phyloP scores from a whole-genome alignment of 1,140 invertebrate genomes.

The Meloidogyne exigua region DNA sequence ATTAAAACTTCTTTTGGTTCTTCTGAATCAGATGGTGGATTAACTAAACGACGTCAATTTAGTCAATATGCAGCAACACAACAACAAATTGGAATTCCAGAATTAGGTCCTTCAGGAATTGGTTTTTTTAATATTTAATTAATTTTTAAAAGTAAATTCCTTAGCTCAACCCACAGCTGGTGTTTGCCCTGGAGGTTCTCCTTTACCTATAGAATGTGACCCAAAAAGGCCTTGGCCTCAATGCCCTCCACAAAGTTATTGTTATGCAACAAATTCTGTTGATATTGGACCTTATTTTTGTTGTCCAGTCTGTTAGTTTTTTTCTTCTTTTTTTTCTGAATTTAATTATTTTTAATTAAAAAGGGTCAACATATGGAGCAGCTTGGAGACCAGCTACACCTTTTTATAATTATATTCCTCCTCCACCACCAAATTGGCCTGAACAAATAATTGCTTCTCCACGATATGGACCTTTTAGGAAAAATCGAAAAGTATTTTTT shows the following conservation, averaged over 20 bases:
- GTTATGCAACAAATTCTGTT: slow-evolving; percentile 63
- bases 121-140: not conserved
- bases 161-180: slow-evolving; percentile 15
- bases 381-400: slow-evolving; percentile 62
- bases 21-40: not conserved
- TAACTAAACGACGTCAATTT: slow-evolving; percentile 17
- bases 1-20: not conserved
- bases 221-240: slow-evolving; percentile 63
- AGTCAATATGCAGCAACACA: slow-evolving; percentile 6
- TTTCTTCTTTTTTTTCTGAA: not conserved
- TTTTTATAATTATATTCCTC: slow-evolving; percentile 64
- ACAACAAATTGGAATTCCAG: not conserved
- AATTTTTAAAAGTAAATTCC: slow-evolving; percentile 24
- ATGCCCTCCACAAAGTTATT: slow-evolving; percentile 63
- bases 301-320: slow-evolving; percentile 61
- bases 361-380: slow-evolving; percentile 63
- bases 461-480: slow-evolving; percentile 1
- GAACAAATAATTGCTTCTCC: slow-evolving; percentile 26
- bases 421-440: slow-evolving; percentile 49
- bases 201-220: slow-evolving; percentile 62
- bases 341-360: slow-evolving; percentile 8
- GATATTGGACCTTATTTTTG: slow-evolving; percentile 64
- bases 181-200: slow-evolving; percentile 58
- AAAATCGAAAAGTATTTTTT: not conserved
- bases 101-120: not conserved